These are phyloP conservation scores for Crotalus tigris DNA, from an alignment of 2,113 vertebrate genomes.

Conservation along the genomic window DNA sequence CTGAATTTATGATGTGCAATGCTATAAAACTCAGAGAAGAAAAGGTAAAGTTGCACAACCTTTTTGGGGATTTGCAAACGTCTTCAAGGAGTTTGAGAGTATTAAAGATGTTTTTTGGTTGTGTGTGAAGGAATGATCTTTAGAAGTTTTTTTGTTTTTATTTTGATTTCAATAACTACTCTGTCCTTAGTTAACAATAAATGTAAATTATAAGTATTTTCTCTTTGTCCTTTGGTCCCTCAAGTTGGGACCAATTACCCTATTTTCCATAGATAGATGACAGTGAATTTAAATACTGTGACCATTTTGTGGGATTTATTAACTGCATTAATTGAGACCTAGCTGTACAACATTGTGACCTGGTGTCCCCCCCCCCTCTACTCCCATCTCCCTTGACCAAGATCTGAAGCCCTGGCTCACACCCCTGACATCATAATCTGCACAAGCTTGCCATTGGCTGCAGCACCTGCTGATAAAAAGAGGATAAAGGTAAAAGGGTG, in stretches of 20 bases:
- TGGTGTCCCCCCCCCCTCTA: not conserved
- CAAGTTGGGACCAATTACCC: not conserved
- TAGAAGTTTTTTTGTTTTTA: not conserved
- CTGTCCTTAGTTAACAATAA: not conserved
- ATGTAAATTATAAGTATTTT: not conserved
- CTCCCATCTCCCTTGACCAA: not conserved
- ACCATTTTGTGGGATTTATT: not conserved
- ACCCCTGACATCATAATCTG: conserved; percentile 28
- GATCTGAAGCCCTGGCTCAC: not conserved
- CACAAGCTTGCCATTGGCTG: conserved; percentile 13
- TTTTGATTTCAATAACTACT: not conserved
- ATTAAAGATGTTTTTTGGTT: not conserved
- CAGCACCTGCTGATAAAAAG: not conserved
- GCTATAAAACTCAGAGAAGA: not conserved
- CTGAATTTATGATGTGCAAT: not conserved
- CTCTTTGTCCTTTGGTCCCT: not conserved
- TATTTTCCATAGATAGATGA: not conserved
- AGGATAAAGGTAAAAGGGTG: not conserved
- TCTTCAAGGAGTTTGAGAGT: not conserved
- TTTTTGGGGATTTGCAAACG: not conserved
- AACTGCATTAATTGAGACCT: not conserved
- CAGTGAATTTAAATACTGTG: not conserved
- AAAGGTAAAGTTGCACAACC: not conserved
- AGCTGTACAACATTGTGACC: not conserved
- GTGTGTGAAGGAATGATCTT: not conserved